Evolutionary conservation across 2,797 vertebrate species (phyloP), one percentile per base, ranked within the genome.

Genomic region (Chaunax sp.): DNA sequence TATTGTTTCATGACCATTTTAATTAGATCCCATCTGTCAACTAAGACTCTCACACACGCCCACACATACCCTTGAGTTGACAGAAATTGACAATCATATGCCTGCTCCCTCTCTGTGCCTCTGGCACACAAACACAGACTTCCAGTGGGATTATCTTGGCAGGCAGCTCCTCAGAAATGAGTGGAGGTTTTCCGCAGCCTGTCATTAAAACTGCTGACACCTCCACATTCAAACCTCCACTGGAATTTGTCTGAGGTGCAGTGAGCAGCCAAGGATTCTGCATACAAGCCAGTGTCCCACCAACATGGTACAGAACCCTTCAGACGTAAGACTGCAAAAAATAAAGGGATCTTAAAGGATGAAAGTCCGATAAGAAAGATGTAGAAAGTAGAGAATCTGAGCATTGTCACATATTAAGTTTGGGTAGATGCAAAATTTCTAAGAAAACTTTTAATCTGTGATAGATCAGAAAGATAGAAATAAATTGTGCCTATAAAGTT

Each of bases 201-300:
- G n/a, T 82, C 77, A 86, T 80, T 84, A 77, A 84, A 82, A 73
- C 69, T 78, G 81, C 84, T 88, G 88, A 88, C 78, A 80, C 77
- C 77, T 81, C 65, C 72, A 75, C 62, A 78, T 66, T 41, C 70
- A 77, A 63, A 68, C 70, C 60, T 84, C 63, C 57, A 49, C 54
- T 76, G 73, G 58, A 76, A 79, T 76, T 75, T 70, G 61, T 84
- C 73, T 64, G 70, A 80, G 72, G 65, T 51, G 58, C 69, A 66
- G 68, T 1, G 37, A 72, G 78, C 66, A 65, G 72, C 35, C 13
- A 35, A 62, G 59, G 57, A 71, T 69, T 41, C 37, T 1, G 33
- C 15, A 19, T 45, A 26, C 44, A 61, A 73, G 66, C 16, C 62
- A 1, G 30, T 14, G 62, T 64, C 50, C 44, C 46, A 45, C 22